phyloP scores from a whole-genome alignment of 1,140 invertebrate genomes.

The Lanistes nyassanus region DNA sequence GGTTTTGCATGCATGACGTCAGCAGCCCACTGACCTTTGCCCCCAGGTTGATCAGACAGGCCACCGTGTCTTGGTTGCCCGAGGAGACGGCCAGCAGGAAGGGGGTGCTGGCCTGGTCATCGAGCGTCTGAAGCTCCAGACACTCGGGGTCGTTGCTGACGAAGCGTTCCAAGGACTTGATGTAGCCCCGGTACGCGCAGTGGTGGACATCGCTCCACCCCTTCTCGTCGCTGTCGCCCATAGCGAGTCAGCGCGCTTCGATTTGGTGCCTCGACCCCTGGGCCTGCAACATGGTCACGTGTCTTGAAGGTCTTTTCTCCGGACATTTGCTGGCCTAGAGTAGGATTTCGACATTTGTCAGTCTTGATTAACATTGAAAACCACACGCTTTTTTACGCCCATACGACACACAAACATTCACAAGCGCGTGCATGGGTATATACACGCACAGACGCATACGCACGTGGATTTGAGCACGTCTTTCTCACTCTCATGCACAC shows the following conservation, averaged over 20 bases:
- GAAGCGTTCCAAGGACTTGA: slow-evolving; percentile 61
- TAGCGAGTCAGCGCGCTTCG: slow-evolving; percentile 11
- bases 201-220: slow-evolving; percentile 65
- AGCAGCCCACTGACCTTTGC: slow-evolving; percentile 42
- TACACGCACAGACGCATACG: slow-evolving; percentile 5
- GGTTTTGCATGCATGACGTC: no score
- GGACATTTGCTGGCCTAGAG: background rate
- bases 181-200: slow-evolving; percentile 58
- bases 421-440: background rate
- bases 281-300: background rate
- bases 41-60: slow-evolving; percentile 51
- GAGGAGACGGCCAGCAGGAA: slow-evolving; percentile 61
- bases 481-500: background rate
- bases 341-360: background rate
- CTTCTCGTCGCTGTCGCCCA: slow-evolving; percentile 60
- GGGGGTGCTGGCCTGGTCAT: slow-evolving; percentile 59
- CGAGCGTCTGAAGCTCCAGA: slow-evolving; percentile 61
- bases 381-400: background rate
- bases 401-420: background rate
- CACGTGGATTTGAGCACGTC: no score
- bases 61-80: slow-evolving; percentile 57
- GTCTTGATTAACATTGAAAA: background rate
- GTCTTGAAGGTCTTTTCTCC: background rate
- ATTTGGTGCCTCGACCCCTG: background rate
- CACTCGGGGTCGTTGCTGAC: slow-evolving; percentile 51